Conservation (phyloP, 1,140 invertebrate species). For the Zaprionus taronus region DNA sequence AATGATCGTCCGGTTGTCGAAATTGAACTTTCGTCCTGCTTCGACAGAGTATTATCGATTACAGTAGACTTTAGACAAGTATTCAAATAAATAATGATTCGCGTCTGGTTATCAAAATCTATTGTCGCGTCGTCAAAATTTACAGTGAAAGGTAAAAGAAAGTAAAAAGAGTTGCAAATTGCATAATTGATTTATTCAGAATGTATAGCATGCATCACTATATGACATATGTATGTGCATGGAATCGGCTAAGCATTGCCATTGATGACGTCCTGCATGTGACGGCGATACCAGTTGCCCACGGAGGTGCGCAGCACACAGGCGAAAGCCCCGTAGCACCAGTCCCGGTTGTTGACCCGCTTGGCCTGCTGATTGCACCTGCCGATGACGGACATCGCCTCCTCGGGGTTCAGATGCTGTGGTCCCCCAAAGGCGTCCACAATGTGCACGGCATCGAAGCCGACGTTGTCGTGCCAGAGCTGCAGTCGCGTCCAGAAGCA, state of each 20-base stretch:
- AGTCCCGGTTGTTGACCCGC: background rate
- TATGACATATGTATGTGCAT: background rate
- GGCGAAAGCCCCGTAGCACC: constrained; percentile 41
- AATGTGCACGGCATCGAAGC: constrained; percentile 33
- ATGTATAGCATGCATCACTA: background rate
- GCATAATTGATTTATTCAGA: background rate
- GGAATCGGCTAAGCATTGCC: constrained; percentile 33
- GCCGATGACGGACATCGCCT: constrained; percentile 21
- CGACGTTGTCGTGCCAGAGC: constrained; percentile 34
- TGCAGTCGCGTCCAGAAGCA: constrained; percentile 46
- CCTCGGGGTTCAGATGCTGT: constrained; percentile 24
- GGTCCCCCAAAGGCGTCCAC: constrained; percentile 27
- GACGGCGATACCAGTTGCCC: constrained; percentile 41
- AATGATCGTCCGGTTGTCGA: too few relatives aligned
- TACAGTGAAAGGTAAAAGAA: background rate
- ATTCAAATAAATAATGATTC: too few relatives aligned
- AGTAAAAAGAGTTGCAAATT: background rate
- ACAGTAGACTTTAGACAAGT: too few relatives aligned
- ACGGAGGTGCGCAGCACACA: constrained; percentile 41
- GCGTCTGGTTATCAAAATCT: background rate
- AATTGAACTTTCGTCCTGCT: too few relatives aligned
- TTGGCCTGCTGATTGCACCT: constrained; percentile 24
- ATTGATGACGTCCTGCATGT: constrained; percentile 49
- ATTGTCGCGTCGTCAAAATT: background rate
- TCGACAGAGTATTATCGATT: too few relatives aligned